These are phyloP conservation scores for Anomalospiza imberbis DNA, from an alignment of 2,797 vertebrate genomes.

Conservation along the genomic window DNA sequence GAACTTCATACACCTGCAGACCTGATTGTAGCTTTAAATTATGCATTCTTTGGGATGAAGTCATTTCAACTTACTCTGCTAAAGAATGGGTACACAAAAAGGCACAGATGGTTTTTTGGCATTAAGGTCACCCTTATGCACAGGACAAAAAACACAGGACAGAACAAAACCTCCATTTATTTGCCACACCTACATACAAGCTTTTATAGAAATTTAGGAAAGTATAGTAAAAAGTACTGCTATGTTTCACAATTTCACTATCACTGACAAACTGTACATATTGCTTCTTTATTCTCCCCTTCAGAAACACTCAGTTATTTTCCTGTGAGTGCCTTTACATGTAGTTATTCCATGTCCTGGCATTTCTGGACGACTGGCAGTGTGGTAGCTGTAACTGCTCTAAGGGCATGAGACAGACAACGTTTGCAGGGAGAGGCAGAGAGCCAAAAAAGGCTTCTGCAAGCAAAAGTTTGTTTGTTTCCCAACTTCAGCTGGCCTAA, in stretches of 20 bases:
- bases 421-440: slow-evolving; percentile 33
- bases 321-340: neutral
- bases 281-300: neutral
- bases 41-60: neutral
- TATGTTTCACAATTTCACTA: neutral
- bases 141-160: neutral
- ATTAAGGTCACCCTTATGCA: neutral
- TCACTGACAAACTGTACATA: neutral
- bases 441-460: slow-evolving; percentile 29
- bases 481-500: slow-evolving; percentile 20
- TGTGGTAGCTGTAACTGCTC: neutral
- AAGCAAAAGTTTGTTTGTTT: slow-evolving; percentile 53
- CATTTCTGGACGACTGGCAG: neutral
- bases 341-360: neutral
- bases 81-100: neutral
- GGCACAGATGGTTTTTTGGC: neutral
- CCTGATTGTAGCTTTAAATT: neutral
- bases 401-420: slow-evolving; percentile 14
- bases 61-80: neutral
- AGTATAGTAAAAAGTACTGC: neutral
- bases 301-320: neutral
- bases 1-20: neutral
- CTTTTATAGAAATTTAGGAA: neutral
- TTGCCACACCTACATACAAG: neutral
- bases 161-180: neutral